Base-by-base conservation (phyloP, 2,113 vertebrate species). In the Aegotheles bennettii region DNA sequence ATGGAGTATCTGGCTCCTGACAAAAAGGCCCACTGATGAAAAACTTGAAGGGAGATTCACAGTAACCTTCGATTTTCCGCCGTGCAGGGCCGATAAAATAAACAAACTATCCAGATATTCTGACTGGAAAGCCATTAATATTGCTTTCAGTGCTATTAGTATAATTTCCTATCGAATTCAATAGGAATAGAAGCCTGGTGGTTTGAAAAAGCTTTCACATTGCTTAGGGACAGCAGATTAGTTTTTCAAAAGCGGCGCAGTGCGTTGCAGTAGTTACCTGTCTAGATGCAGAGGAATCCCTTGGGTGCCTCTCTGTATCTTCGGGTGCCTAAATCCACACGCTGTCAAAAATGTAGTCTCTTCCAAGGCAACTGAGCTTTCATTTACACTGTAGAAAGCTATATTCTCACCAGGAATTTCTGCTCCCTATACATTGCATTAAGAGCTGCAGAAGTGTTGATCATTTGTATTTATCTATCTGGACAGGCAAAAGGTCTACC, bases 111-210 rank as follows among this genome's bases (percentile, higher is more conserved):
- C 65, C 5, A 53, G 91, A 69, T 78, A 70, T 87, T 74, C 69
- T 65, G 65, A 95, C 83, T 85, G 64, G 61, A 95, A 94, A 95
- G 74, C 54, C 87, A 65, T 83, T 95, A 84, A 87, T 95, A 92
- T 70, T 70, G 80, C 89, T 89, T 36, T 28, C 69, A 29, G 89
- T 7, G 65, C 81, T 40, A 7, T 54, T n/a, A 87, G 86, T 83
- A 86, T 87, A 2, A 42, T 67, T 89, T 84, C 68, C 65, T 18
- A 7, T 16, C 60, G 81, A 70, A 75, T 33, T 56, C 15, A n/a
- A 50, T 4, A 33, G 51, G 47, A 42, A 17, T 3, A 64, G 71
- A 40, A 40, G 29, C 16, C 51, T 11, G 14, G 5, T 17, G 65
- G 53, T 33, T 87, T 60, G 28, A 10, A 61, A 68, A 29, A 28